Conservation (phyloP, 2,113 vertebrate species). For the Aegithalos caudatus region DNA sequence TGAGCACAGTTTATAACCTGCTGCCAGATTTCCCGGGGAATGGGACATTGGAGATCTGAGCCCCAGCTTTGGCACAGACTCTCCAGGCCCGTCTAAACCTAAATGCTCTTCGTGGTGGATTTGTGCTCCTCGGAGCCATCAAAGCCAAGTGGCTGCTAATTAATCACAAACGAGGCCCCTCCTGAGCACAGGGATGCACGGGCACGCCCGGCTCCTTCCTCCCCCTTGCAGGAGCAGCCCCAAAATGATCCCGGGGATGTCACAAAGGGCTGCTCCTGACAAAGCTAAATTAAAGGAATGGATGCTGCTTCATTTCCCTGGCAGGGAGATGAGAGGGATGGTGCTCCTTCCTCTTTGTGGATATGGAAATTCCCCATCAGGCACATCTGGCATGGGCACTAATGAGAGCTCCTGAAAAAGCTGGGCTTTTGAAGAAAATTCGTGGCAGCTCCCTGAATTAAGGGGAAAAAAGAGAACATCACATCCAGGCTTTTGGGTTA, state of each 20-base stretch:
- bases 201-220: not conserved
- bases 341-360: not conserved
- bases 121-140: not conserved
- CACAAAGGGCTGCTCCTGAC: not conserved
- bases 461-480: not conserved
- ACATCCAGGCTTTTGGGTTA: not conserved
- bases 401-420: not conserved
- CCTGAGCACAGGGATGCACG: accelerated
- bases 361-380: not conserved
- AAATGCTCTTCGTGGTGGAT: not conserved
- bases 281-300: not conserved
- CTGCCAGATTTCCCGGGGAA: not conserved
- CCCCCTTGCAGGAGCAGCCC: not conserved
- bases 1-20: not conserved
- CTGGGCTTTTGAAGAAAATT: not conserved
- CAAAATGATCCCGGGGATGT: not conserved
- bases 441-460: not conserved
- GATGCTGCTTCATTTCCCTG: not conserved
- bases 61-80: not conserved
- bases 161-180: too few relatives aligned
- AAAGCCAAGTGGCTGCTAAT: not conserved
- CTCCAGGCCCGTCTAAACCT: not conserved
- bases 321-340: not conserved
- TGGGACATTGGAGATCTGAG: not conserved
- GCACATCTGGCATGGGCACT: not conserved